These are phyloP conservation scores for Malurus splendens DNA, from an alignment of 2,797 vertebrate species.

Conservation along the genomic window DNA sequence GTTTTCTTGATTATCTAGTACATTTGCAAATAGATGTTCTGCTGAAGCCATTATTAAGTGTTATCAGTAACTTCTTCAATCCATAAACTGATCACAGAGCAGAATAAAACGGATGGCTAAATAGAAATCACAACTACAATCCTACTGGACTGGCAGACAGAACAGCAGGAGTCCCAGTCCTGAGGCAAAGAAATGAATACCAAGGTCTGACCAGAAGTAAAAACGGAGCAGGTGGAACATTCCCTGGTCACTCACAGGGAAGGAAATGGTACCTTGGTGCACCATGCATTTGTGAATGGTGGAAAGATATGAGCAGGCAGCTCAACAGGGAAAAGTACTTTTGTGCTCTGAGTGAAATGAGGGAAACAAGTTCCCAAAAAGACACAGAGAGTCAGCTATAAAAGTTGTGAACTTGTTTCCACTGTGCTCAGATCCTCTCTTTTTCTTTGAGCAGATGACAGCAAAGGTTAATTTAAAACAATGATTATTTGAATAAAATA, in stretches of 20 bases:
- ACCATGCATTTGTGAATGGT: neutral
- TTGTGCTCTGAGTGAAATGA: neutral
- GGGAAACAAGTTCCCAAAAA: neutral
- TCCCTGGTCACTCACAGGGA: neutral
- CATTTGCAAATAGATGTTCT: neutral
- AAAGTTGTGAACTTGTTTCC: neutral
- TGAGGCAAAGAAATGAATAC: neutral
- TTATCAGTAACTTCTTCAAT: neutral
- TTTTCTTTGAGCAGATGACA: neutral
- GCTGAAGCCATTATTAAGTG: neutral
- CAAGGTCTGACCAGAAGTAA: neutral
- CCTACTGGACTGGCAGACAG: neutral
- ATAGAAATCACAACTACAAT: neutral
- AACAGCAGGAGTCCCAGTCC: neutral
- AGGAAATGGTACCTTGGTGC: neutral
- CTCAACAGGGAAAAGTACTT: neutral
- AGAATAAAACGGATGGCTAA: neutral
- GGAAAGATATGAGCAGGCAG: neutral
- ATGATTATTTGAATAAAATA: neutral
- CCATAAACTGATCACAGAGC: neutral
- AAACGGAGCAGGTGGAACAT: neutral
- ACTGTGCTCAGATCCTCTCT: neutral
- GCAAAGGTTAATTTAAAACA: neutral
- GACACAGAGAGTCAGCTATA: neutral
- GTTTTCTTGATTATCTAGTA: neutral